A percentile compares a stretch with the other conserved stretches of the same genome.
Evolutionary conservation across 2,113 vertebrate species (phyloP).

Genomic region (Gavia stellata): DNA sequence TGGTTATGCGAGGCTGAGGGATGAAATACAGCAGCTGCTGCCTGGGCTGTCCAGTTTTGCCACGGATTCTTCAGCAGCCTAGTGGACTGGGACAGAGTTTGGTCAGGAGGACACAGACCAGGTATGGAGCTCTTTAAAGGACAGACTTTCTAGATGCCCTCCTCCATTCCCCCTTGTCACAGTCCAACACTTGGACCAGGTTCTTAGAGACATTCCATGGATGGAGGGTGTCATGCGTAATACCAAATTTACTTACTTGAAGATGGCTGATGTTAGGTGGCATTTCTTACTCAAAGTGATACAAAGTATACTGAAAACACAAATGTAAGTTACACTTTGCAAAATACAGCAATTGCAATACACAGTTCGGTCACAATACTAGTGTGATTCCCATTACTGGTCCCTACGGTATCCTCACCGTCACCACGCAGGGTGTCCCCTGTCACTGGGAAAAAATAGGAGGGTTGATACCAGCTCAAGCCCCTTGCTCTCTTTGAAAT

Average conservation of each 20-base stretch:
- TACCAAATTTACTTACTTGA: not conserved
- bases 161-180: not conserved
- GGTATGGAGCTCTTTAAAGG: not conserved
- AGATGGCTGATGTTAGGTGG: not conserved
- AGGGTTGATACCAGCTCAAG: not conserved
- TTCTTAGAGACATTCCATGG: not conserved
- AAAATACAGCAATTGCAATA: not conserved
- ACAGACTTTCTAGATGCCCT: not conserved
- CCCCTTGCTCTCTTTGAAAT: not conserved
- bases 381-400: not conserved
- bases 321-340: not conserved
- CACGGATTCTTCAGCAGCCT: not conserved
- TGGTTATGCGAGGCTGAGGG: fast-evolving
- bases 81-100: not conserved
- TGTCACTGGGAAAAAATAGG: not conserved
- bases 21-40: not conserved
- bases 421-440: not conserved
- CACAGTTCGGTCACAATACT: not conserved
- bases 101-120: not conserved
- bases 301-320: not conserved
- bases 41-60: not conserved
- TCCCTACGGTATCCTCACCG: not conserved
- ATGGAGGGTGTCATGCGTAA: not conserved
- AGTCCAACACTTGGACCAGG: not conserved
- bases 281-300: not conserved